These are phyloP conservation scores for Galeruca laticollis DNA, from an alignment of 2,888 invertebrate genomes.

Conservation along the genomic window DNA sequence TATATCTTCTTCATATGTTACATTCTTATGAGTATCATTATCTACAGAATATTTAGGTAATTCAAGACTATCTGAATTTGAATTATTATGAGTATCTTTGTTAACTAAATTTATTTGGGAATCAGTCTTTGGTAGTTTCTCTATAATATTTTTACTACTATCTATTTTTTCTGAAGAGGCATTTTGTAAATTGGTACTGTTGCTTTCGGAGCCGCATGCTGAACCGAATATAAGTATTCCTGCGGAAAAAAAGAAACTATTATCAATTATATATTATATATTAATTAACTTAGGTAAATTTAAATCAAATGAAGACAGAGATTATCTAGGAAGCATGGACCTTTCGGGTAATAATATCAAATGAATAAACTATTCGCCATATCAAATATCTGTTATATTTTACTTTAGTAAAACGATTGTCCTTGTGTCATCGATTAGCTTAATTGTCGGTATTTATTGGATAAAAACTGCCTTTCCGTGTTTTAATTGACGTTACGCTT, in stretches of 20 bases:
- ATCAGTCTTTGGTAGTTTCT: conserved; percentile 60
- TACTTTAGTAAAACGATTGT: too few relatives aligned
- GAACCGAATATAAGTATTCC: conserved; percentile 54
- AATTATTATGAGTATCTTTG: conserved; percentile 39
- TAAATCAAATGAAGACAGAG: too few relatives aligned
- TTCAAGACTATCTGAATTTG: conserved; percentile 23
- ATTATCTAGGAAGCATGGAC: too few relatives aligned
- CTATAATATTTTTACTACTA: conserved; percentile 49
- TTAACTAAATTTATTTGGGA: conserved; percentile 43
- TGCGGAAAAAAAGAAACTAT: conserved; percentile 45
- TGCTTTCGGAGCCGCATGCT: conserved; percentile 42
- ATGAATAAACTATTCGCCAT: too few relatives aligned
- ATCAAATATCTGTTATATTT: too few relatives aligned
- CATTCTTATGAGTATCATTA: conserved; percentile 38
- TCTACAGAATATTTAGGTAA: conserved; percentile 12
- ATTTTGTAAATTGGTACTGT: conserved; percentile 40
- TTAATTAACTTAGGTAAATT: too few relatives aligned
- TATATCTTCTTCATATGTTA: conserved; percentile 24
- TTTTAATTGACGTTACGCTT: not conserved
- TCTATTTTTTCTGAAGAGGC: conserved; percentile 44
- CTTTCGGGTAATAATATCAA: too few relatives aligned
- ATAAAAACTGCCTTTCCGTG: not conserved
- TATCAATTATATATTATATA: not conserved
- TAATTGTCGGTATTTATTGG: too few relatives aligned
- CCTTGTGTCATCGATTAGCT: too few relatives aligned